A percentile compares a stretch with the other conserved stretches of the same genome.
Evolutionary conservation across 2,888 invertebrate species (phyloP).

Genomic region (Hydrotaea diabolus): DNA sequence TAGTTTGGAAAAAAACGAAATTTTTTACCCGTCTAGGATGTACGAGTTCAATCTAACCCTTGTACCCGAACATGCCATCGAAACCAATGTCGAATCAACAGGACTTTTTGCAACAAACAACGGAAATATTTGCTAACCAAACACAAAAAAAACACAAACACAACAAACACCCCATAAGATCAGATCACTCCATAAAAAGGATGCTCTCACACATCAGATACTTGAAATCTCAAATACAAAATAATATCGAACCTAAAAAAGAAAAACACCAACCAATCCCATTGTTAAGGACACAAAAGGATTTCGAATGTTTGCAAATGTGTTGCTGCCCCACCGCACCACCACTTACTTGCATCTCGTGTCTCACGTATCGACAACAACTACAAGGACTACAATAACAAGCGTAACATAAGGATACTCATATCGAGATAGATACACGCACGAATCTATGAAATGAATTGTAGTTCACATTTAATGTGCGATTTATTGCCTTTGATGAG

Average conservation of each 20-base stretch:
- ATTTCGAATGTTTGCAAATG: slow-evolving; percentile 17
- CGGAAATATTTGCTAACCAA: background rate
- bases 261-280: background rate
- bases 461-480: slow-evolving; percentile 67
- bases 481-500: slow-evolving; percentile 67
- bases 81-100: slow-evolving; percentile 31
- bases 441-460: slow-evolving; percentile 31
- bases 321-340: slow-evolving; percentile 7
- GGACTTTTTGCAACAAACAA: slow-evolving; percentile 11
- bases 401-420: background rate
- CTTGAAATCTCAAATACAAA: slow-evolving; percentile 41
- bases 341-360: background rate
- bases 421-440: slow-evolving; percentile 14
- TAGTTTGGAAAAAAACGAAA: background rate
- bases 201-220: slow-evolving; percentile 44
- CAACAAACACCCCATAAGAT: slow-evolving; percentile 22
- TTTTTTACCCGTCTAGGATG: slow-evolving; percentile 30
- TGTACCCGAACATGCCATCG: slow-evolving; percentile 29
- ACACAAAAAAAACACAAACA: background rate
- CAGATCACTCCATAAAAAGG: slow-evolving; percentile 35
- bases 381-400: slow-evolving; percentile 35
- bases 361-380: slow-evolving; percentile 16
- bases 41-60: slow-evolving; percentile 51
- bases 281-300: slow-evolving; percentile 37
- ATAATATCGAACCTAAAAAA: slow-evolving; percentile 34